phyloP scores from a whole-genome alignment of 2,113 vertebrate species.

The Pelobates fuscus region DNA sequence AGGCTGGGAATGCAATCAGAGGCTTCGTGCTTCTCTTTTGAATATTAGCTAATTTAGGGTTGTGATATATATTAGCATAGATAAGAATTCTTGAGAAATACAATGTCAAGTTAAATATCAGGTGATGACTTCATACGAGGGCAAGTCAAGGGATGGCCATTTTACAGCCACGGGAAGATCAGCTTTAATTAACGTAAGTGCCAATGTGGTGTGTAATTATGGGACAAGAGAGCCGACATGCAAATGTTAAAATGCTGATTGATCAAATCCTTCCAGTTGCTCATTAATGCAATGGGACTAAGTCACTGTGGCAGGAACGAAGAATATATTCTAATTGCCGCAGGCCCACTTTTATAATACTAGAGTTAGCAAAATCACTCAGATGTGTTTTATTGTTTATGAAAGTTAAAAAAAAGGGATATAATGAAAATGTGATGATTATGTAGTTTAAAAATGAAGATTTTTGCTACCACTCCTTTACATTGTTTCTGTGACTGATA shows the following conservation, averaged over 20 bases:
- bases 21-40: conserved; percentile 62
- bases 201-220: conserved; percentile 86
- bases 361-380: conserved; percentile 67
- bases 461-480: no score
- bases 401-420: no score
- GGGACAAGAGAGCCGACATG: conserved; percentile 77
- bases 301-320: conserved; percentile 68
- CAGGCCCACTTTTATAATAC: conserved; percentile 63
- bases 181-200: conserved; percentile 89
- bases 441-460: no score
- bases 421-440: no score
- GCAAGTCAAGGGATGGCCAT: conserved; percentile 75
- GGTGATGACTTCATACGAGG: conserved; percentile 85
- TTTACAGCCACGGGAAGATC: conserved; percentile 77
- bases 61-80: conserved; percentile 65
- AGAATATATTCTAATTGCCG: conserved; percentile 58
- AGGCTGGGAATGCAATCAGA: conserved; percentile 54
- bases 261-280: conserved; percentile 73
- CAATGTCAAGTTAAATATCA: conserved; percentile 73
- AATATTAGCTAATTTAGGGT: conserved; percentile 67
- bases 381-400: conserved; percentile 59
- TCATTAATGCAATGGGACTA: conserved; percentile 73
- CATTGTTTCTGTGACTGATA: no score
- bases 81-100: conserved; percentile 68
- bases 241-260: conserved; percentile 81